These are phyloP conservation scores for Apogon talboti DNA, from an alignment of 2,797 vertebrate genomes.

Conservation along the genomic window DNA sequence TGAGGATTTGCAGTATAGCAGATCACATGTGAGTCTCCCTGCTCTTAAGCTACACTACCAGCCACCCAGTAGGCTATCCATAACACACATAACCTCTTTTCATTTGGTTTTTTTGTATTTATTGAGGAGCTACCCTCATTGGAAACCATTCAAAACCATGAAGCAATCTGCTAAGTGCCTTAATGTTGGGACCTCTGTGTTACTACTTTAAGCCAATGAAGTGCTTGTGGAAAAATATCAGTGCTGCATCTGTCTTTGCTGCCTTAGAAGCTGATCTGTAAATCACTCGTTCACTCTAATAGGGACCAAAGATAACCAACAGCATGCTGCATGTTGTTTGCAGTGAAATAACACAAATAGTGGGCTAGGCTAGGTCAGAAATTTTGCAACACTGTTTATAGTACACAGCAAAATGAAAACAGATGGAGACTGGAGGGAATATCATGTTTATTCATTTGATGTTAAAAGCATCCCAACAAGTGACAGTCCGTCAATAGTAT, in stretches of 20 bases:
- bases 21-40: conserved; percentile 75
- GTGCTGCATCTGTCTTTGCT: conserved; percentile 60
- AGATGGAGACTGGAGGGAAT: conserved; percentile 58
- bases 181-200: conserved; percentile 41
- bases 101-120: conserved; percentile 54
- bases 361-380: conserved; percentile 59
- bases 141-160: conserved; percentile 69
- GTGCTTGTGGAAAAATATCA: conserved; percentile 55
- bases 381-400: conserved; percentile 55
- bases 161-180: conserved; percentile 77
- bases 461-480: conserved; percentile 51
- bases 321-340: conserved; percentile 66
- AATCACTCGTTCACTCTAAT: conserved; percentile 72
- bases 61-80: conserved; percentile 69
- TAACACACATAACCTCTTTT: conserved; percentile 56
- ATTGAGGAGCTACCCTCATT: conserved; percentile 49
- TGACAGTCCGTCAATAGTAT: conserved; percentile 56
- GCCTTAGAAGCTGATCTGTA: conserved; percentile 65
- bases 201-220: conserved; percentile 68
- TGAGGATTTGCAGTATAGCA: conserved; percentile 81
- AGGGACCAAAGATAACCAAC: conserved; percentile 69
- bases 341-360: conserved; percentile 68
- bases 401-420: conserved; percentile 47
- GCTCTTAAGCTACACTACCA: conserved; percentile 79
- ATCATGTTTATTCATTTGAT: conserved; percentile 62